Evolutionary conservation across 2,888 invertebrate species (phyloP), one percentile per base, ranked within the genome.

Genomic region (Cosmia pyralina): DNA sequence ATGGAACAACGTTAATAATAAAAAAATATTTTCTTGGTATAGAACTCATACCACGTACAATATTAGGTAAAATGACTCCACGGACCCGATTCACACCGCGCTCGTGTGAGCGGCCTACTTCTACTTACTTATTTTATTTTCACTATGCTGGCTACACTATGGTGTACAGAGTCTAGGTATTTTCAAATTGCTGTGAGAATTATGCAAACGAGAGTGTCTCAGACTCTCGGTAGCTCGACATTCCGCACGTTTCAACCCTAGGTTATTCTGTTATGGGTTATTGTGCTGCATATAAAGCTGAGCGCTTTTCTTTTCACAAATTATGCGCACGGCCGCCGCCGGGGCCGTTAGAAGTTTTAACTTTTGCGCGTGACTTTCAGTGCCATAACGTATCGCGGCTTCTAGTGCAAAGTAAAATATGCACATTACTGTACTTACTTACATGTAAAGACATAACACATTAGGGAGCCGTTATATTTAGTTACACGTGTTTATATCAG

Each of bases 211-310:
- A 44, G 11, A 52, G 22, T 50, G 17, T 15, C 28, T 41, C 28
- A 72, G 44, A 7, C 59, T 19, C n/a, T 50, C 44, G 17, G 41
- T 19, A 22, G 15, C 34, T 60, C 22, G 17, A 44, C 50, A 77
- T 77, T 55, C 70, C 44, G 13, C 60, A 77, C 65, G 60, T 77
- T 65, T 41, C 15, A 55, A 55, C 22, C 69, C 48, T 53, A 38
- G 62, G 52, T 53, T 76, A 52, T 53, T 58, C 38, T 53, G 19
- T 64, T 58, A 53, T 48, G 28, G 57, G 58, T 63, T 76, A 69
- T 69, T 76, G 48, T 69, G 55, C n/a, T n/a, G 48, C 38, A n/a
- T 65, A 22, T 64, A 59, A 65, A 77, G 46, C 34, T n/a, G 22
- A 22, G 48, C 59, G 59, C 55, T 77, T 77, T 65, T 62, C 46